Percentiles rank a stretch among this genome's conserved stretches.
phyloP scores from a whole-genome alignment of 2,113 vertebrate species.

The Eonycteris spelaea region DNA sequence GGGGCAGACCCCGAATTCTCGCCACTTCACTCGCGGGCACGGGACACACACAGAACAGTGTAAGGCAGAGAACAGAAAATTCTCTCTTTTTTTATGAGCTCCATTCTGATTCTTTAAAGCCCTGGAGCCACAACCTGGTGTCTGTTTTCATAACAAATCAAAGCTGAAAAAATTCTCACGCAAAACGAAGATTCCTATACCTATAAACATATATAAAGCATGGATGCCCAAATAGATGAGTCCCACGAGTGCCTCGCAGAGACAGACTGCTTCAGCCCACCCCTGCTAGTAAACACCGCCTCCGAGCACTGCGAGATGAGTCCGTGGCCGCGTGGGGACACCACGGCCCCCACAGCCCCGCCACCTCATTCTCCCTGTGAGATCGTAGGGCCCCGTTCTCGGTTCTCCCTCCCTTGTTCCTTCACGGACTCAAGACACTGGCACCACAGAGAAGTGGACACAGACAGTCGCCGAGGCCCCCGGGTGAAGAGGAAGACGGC shows the following conservation, averaged over 20 bases:
- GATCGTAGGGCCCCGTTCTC: accelerated
- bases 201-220: neutral
- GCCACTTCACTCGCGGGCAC: neutral
- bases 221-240: accelerated
- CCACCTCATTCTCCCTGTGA: neutral
- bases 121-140: too few relatives aligned
- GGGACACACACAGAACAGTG: neutral
- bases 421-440: neutral
- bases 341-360: accelerated
- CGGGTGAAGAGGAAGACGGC: neutral
- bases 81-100: neutral
- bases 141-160: neutral
- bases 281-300: neutral
- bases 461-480: neutral
- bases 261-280: neutral
- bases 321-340: accelerated
- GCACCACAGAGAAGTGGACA: neutral
- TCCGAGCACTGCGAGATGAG: neutral
- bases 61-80: neutral
- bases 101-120: neutral
- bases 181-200: neutral
- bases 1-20: neutral
- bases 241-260: neutral
- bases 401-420: neutral
- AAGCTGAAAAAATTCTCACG: neutral